Evolutionary conservation across 2,113 vertebrate genomes (phyloP).

Genomic region (Salvelinus sp.): DNA sequence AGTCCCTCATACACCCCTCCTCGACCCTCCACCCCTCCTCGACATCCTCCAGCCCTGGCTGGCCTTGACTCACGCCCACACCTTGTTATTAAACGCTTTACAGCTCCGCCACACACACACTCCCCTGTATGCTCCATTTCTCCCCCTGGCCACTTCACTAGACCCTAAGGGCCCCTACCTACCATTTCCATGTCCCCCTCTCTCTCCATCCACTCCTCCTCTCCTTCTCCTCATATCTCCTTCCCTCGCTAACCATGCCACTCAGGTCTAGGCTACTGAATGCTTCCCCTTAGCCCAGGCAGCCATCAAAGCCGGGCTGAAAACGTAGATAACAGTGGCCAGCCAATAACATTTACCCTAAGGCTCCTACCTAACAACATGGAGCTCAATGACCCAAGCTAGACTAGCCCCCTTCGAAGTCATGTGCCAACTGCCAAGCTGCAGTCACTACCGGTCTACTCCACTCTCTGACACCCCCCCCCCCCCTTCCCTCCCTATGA

Average conservation of each 20-base stretch:
- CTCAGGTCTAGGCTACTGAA: not conserved
- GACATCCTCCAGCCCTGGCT: not conserved
- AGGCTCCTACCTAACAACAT: slow-evolving; percentile 11
- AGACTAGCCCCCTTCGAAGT: slow-evolving; percentile 3
- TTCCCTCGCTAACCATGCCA: not conserved
- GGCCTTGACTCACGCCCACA: not conserved
- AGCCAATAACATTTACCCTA: slow-evolving; percentile 24
- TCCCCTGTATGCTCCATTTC: slow-evolving; percentile 2
- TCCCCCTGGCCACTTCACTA: slow-evolving; percentile 1
- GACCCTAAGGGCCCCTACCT: not conserved
- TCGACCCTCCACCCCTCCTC: slow-evolving; percentile 1
- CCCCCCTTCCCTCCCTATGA: not conserved
- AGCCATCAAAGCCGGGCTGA: not conserved
- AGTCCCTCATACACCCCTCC: not conserved
- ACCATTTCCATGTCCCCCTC: not conserved
- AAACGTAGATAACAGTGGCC: slow-evolving; percentile 18
- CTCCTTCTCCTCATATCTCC: not conserved
- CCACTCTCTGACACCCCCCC: not conserved
- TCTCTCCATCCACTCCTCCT: not conserved
- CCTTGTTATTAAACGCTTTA: not conserved
- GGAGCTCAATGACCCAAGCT: slow-evolving; percentile 15
- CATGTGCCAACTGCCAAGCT: too few relatives aligned
- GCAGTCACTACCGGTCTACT: too few relatives aligned
- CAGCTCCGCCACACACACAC: not conserved
- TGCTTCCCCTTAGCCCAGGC: not conserved